Percentiles rank a stretch among this genome's conserved stretches.
Evolutionary conservation across 2,888 invertebrate species (phyloP).

Genomic region (Napeogenes inachia): DNA sequence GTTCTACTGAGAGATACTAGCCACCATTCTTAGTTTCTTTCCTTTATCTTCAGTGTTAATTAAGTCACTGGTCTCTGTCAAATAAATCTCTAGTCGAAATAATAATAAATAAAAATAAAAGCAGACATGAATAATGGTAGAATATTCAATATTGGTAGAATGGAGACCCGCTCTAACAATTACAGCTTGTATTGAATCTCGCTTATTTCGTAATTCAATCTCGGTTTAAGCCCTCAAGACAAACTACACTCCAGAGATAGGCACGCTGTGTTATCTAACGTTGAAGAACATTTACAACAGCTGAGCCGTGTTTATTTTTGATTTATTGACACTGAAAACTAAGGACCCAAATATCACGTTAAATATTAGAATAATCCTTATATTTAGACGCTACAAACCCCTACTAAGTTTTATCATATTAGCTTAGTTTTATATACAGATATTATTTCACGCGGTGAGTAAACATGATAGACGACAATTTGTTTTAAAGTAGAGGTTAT

Average conservation of each 20-base stretch:
- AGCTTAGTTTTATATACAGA: no score
- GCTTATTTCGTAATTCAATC: constrained; percentile 1
- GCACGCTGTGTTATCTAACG: no score
- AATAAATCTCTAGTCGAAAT: no score
- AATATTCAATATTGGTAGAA: background rate
- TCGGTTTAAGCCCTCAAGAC: background rate
- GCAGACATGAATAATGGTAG: no score
- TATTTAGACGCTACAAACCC: no score
- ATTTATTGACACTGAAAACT: constrained; percentile 22
- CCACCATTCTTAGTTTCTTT: background rate
- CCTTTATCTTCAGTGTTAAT: no score
- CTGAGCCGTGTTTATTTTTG: constrained; percentile 20
- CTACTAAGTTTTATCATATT: no score
- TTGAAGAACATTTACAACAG: constrained; percentile 21
- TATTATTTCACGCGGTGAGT: no score
- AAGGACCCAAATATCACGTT: constrained; percentile 5
- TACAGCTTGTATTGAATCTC: constrained; percentile 4
- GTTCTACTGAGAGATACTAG: constrained; percentile 40
- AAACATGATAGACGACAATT: background rate
- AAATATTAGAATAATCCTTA: background rate
- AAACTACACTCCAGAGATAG: background rate
- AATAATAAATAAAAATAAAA: no score
- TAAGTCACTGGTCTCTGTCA: no score
- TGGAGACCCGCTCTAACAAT: background rate
- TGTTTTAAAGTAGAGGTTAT: no score